These are phyloP conservation scores for Saguinus imperator DNA, from an alignment of 2,113 vertebrate species.

Conservation along the genomic window DNA sequence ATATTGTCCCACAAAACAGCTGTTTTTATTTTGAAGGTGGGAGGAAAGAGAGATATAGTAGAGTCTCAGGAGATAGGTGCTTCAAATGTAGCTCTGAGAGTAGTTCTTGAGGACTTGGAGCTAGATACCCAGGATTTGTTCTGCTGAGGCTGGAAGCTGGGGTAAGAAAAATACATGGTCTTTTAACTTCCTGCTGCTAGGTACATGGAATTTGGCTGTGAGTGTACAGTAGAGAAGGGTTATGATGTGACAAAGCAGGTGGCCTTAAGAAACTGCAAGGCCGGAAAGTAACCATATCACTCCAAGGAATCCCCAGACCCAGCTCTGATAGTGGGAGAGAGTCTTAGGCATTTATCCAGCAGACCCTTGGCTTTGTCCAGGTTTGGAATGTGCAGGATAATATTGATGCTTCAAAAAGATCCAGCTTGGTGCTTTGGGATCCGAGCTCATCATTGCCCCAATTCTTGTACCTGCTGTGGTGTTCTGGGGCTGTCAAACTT, in stretches of 20 bases:
- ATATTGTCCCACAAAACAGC: neutral
- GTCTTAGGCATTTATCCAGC: neutral
- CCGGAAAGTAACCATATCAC: fast-evolving
- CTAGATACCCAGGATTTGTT: neutral
- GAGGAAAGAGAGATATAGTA: neutral
- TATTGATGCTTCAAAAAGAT: neutral
- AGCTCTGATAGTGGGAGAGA: neutral
- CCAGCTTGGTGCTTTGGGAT: neutral
- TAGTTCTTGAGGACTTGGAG: neutral
- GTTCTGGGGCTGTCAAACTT: neutral
- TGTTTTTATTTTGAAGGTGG: neutral
- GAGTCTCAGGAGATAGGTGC: neutral
- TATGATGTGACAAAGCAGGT: neutral
- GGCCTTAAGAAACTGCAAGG: neutral
- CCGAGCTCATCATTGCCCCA: neutral
- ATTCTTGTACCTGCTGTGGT: neutral
- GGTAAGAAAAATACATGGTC: neutral
- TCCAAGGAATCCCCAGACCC: neutral
- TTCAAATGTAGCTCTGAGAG: neutral
- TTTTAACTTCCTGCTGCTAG: neutral
- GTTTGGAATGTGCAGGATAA: neutral
- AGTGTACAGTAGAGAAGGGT: neutral
- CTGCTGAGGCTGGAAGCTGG: neutral
- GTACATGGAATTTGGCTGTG: no score
- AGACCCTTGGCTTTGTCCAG: neutral